These are phyloP conservation scores for Baccha elongata DNA, from an alignment of 2,888 invertebrate genomes.

Conservation along the genomic window DNA sequence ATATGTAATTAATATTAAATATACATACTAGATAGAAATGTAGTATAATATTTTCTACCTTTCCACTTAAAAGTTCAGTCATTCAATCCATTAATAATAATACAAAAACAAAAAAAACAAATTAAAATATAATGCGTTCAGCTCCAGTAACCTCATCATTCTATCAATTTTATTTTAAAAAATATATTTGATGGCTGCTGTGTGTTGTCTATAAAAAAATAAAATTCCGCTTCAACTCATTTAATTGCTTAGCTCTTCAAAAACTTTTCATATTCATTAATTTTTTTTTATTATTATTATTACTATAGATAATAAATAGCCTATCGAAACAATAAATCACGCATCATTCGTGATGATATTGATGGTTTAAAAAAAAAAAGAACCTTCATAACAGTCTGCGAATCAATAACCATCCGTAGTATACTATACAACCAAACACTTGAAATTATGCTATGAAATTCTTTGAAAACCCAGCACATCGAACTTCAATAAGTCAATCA, in stretches of 20 bases:
- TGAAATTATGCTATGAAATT: constrained; percentile 8
- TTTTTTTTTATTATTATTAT: constrained; percentile 10
- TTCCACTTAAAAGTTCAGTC: background rate
- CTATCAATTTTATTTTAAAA: background rate
- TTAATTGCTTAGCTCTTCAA: constrained; percentile 43
- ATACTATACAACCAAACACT: background rate
- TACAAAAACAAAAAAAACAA: background rate
- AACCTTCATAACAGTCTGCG: background rate
- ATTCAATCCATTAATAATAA: background rate
- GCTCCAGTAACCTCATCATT: constrained; percentile 23
- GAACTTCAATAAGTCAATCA: constrained; percentile 60
- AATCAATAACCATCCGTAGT: constrained; percentile 21
- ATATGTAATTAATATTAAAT: too few relatives aligned
- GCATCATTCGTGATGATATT: constrained; percentile 56
- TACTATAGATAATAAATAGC: constrained; percentile 9
- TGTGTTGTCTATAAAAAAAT: constrained; percentile 16
- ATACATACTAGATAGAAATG: too few relatives aligned
- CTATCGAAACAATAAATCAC: constrained; percentile 64
- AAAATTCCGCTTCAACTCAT: constrained; percentile 36
- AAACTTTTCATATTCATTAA: constrained; percentile 16
- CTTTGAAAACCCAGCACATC: constrained; percentile 13
- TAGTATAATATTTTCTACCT: background rate
- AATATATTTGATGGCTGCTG: constrained; percentile 18
- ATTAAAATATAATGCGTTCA: constrained; percentile 14
- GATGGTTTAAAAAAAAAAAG: constrained; percentile 27